Evolutionary conservation across 2,888 invertebrate species (phyloP).

Genomic region (Endomychus coccineus): DNA sequence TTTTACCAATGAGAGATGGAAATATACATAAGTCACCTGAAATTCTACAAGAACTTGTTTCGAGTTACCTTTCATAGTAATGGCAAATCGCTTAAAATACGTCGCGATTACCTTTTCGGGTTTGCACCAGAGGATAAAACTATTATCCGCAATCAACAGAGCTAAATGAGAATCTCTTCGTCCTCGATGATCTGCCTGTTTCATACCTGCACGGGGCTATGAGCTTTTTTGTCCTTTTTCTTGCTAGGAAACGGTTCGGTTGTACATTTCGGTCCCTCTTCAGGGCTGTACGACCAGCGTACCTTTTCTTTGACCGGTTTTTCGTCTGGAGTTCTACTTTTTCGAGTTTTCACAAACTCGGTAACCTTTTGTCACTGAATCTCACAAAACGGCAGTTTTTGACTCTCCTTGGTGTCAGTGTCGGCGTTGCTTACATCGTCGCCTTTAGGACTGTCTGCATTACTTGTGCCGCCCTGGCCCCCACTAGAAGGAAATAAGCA

Average conservation of each 20-base stretch:
- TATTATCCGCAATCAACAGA: too few species aligned
- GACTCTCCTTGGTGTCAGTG: constrained; percentile 53
- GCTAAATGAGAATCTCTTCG: too few species aligned
- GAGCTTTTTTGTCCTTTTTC: constrained; percentile 39
- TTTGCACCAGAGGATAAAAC: too few species aligned
- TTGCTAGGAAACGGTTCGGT: constrained; percentile 38
- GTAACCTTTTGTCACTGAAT: constrained; percentile 67
- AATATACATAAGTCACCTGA: too few species aligned
- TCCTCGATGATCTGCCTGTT: constrained; percentile 18
- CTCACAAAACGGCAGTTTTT: constrained; percentile 64
- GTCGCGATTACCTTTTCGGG: too few species aligned
- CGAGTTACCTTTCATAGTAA: too few species aligned
- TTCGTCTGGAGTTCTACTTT: constrained; percentile 43
- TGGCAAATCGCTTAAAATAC: too few species aligned
- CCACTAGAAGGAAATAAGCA: constrained; percentile 40
- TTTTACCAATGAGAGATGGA: too few species aligned
- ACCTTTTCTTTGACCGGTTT: constrained; percentile 40
- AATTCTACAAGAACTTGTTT: too few species aligned
- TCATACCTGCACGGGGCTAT: constrained; percentile 44
- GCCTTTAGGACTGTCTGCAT: constrained; percentile 56
- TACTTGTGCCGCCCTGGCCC: constrained; percentile 53
- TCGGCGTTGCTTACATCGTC: constrained; percentile 52
- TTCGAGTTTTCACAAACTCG: constrained; percentile 47
- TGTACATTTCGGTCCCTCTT: constrained; percentile 43
- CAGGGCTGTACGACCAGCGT: constrained; percentile 43